Conservation (phyloP, 53 echinoderm and acorn worm species). For the Echinometra lucunter region DNA sequence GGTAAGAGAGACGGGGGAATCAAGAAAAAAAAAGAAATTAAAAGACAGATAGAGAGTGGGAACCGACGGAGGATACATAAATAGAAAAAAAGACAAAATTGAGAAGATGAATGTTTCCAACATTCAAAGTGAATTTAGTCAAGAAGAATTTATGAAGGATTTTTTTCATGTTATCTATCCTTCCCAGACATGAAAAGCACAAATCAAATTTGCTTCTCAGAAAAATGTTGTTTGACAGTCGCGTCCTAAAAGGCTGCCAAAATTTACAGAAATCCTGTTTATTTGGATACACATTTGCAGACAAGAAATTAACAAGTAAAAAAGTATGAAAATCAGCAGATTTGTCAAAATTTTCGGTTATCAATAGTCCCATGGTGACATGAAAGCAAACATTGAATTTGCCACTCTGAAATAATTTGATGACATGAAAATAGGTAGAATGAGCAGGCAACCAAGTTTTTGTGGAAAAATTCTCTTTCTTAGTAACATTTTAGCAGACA, state of each 20-base stretch:
- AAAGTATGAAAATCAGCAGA: background rate
- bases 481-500: background rate
- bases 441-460: background rate
- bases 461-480: background rate
- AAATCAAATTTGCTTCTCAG: background rate
- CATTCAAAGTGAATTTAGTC: background rate
- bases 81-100: too few species aligned
- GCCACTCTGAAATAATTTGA: background rate
- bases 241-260: background rate
- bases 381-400: background rate
- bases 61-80: too few species aligned
- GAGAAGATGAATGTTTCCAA: background rate
- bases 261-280: background rate
- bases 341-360: background rate
- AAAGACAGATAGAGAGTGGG: background rate
- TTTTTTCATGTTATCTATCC: background rate
- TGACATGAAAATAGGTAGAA: background rate
- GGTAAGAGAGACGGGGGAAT: background rate
- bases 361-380: background rate
- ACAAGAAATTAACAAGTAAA: background rate
- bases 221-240: background rate
- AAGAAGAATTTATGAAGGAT: background rate
- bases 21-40: background rate
- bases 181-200: background rate
- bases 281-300: conserved; percentile 19